Percentiles rank a stretch among this genome's conserved stretches.
Evolutionary conservation across 2,888 invertebrate species (phyloP).

Genomic region (Leptopilina drosophilae): DNA sequence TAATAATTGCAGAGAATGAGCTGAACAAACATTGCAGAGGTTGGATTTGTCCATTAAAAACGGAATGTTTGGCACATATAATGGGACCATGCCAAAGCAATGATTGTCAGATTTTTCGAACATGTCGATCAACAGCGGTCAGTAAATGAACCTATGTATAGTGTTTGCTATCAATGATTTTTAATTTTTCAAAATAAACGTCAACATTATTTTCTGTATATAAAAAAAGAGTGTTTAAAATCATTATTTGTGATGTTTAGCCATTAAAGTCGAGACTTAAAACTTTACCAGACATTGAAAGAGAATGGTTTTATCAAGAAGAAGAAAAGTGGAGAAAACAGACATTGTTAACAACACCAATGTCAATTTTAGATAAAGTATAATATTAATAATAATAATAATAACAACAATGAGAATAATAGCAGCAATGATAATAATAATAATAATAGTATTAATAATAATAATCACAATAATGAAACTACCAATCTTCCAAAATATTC

Average conservation of each 20-base stretch:
- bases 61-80: conserved; percentile 58
- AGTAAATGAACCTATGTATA: background rate
- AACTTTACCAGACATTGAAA: conserved; percentile 24
- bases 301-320: conserved; percentile 20
- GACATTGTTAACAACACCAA: background rate
- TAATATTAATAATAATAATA: no score
- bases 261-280: background rate
- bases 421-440: no score
- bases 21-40: conserved; percentile 63
- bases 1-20: conserved; percentile 56
- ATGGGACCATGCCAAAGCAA: conserved; percentile 55
- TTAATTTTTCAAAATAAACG: background rate
- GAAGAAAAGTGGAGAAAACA: conserved; percentile 18
- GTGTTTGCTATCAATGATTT: no score
- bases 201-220: background rate
- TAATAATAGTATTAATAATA: no score
- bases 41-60: conserved; percentile 68
- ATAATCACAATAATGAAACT: no score
- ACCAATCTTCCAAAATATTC: no score
- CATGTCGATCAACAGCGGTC: conserved; percentile 4
- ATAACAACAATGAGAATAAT: no score
- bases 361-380: background rate
- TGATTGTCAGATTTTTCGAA: conserved; percentile 57
- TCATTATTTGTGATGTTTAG: background rate
- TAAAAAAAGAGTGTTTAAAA: background rate